phyloP scores from a whole-genome alignment of 1,140 invertebrate genomes.

The Bombyx mandarina region DNA sequence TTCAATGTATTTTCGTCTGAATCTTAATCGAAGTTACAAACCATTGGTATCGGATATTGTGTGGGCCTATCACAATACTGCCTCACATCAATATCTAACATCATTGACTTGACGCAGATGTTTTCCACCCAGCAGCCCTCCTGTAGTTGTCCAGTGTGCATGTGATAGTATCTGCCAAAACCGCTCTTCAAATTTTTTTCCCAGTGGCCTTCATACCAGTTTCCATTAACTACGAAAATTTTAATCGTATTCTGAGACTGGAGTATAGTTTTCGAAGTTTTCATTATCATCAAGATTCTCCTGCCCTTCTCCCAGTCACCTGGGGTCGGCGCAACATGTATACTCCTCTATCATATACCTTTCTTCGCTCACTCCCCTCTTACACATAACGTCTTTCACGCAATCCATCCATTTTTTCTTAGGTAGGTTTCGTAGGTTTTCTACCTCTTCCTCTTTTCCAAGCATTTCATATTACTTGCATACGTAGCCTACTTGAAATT shows the following conservation, averaged over 20 bases:
- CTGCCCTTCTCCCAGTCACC: too few species aligned
- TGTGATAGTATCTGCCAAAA: slow-evolving; percentile 73
- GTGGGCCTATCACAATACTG: slow-evolving; percentile 70
- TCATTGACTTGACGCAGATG: slow-evolving; percentile 65
- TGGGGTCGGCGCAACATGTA: too few species aligned
- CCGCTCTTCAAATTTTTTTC: slow-evolving; percentile 71
- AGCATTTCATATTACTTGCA: background rate
- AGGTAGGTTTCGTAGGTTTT: too few species aligned
- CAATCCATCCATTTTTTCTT: too few species aligned
- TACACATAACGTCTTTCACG: too few species aligned
- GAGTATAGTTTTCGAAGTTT: background rate
- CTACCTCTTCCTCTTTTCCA: background rate
- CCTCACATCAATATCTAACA: slow-evolving; percentile 70
- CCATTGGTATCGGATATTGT: slow-evolving; percentile 69
- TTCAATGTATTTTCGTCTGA: too few species aligned
- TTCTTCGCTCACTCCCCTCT: too few species aligned
- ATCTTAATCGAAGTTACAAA: slow-evolving; percentile 16
- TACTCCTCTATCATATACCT: too few species aligned
- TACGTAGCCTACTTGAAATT: background rate
- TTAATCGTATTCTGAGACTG: background rate
- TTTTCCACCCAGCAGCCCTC: slow-evolving; percentile 72
- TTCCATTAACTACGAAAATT: slow-evolving; percentile 67
- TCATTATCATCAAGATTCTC: too few species aligned
- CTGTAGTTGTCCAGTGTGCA: slow-evolving; percentile 74
- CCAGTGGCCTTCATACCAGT: slow-evolving; percentile 76